Evolutionary conservation across 2,113 vertebrate species (phyloP), one percentile per base, ranked within the genome.

Genomic region (Numida meleagris): DNA sequence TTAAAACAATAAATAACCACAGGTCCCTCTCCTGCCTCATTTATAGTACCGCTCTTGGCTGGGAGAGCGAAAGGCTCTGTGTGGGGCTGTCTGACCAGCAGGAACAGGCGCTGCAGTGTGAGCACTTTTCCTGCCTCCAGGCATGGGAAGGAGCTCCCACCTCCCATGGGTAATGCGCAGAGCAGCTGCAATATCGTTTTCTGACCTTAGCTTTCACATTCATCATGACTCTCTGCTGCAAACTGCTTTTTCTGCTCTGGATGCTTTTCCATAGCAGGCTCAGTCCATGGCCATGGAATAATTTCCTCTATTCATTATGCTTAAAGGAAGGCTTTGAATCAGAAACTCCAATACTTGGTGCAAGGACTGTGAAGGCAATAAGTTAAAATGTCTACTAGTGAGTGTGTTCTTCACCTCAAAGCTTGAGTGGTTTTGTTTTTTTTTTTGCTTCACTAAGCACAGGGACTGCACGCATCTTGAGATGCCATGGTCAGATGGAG

Each of bases 1-100:
- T 92, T 27, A 88, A 90, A 95, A 59, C 4, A 7, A 93, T 93
- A 90, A 94, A 93, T 94, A 94, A 95, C 59, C 45, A 51, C 50
- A 77, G 46, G 50, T 70, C 29, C 90, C 33, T 88, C 59, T 76
- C 55, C 51, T 82, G 43, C 48, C 72, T 95, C 0, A 1, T 85
- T 25, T 58, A 12, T 45, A 45, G 42, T 16, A 74, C 25, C 2
- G 15, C 51, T 86, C 13, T 86, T 1, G 13, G 51, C 36, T 80
- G 65, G 36, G 42, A 89, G 27, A 78, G 34, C 0, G 4, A 77
- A 80, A 86, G 33, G 21, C 21, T 17, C 29, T 40, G 46, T 34
- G 53, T 57, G 77, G 43, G 27, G 25, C 10, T 61, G 23, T 66
- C 82, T 71, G 58, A 33, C 55, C 57, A 82, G 55, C 31, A 93